These are phyloP conservation scores for Trichopria drosophilae DNA, from an alignment of 2,888 invertebrate genomes.

Conservation along the genomic window DNA sequence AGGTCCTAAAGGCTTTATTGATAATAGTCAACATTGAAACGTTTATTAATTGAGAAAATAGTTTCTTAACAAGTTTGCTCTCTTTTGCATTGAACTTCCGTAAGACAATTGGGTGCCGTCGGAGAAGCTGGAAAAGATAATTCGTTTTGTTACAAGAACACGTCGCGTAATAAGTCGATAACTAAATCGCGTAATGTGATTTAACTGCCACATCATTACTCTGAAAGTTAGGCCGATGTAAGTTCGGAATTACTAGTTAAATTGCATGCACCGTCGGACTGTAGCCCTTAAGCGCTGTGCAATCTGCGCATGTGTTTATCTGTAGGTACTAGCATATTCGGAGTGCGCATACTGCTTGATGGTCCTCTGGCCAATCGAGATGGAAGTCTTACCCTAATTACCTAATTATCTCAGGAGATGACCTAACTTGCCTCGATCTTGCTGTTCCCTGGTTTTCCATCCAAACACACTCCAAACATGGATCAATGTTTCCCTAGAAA, in stretches of 20 bases:
- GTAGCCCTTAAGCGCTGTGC: conserved; percentile 44
- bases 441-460: no score
- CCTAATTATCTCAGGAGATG: conserved; percentile 52
- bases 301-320: conserved; percentile 56
- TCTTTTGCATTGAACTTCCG: no score
- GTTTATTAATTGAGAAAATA: no score
- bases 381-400: conserved; percentile 54
- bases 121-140: conserved; percentile 24
- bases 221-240: conserved; percentile 53
- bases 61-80: no score
- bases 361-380: conserved; percentile 36
- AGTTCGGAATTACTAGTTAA: conserved; percentile 58
- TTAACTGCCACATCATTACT: conserved; percentile 57
- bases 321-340: conserved; percentile 39
- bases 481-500: no score
- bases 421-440: conserved; percentile 47
- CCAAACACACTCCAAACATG: no score
- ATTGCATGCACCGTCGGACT: conserved; percentile 51
- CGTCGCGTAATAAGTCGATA: conserved; percentile 50
- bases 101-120: conserved; percentile 14
- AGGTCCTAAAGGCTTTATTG: no score
- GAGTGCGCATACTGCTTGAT: conserved; percentile 35
- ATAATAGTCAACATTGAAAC: no score
- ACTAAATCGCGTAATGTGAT: conserved; percentile 53
- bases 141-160: conserved; percentile 33